Conservation (phyloP, 2,113 vertebrate genomes). For the Bubalus kerabau region DNA sequence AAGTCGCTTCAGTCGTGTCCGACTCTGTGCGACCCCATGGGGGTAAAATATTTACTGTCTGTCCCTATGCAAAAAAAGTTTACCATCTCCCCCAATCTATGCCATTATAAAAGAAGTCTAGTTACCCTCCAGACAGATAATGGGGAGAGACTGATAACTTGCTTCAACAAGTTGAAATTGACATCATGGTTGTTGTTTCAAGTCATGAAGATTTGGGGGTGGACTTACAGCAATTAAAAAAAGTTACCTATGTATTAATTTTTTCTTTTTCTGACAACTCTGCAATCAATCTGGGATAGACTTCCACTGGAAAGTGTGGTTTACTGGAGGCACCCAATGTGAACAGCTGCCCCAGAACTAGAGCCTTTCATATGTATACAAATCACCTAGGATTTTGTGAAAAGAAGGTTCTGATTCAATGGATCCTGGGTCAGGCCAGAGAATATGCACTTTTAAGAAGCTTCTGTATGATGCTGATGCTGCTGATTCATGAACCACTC, state of each 20-base stretch:
- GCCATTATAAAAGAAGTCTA: background rate
- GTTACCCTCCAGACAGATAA: background rate
- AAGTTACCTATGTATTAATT: background rate
- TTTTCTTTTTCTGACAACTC: background rate
- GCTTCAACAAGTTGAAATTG: background rate
- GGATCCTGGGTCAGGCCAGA: background rate
- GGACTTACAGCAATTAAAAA: background rate
- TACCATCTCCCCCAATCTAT: background rate
- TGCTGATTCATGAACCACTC: background rate
- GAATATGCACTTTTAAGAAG: background rate
- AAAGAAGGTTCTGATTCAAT: background rate
- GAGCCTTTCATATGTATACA: background rate
- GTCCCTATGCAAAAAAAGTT: background rate
- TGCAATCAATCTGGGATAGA: background rate
- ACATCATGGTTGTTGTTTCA: background rate
- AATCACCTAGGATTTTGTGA: background rate
- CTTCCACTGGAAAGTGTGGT: background rate
- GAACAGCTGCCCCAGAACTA: background rate
- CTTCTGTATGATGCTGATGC: background rate
- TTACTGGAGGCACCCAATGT: background rate
- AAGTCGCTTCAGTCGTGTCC: rapidly evolving
- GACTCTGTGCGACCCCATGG: background rate
- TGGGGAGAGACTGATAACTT: background rate
- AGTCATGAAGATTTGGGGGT: background rate
- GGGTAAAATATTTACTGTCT: background rate